Base-by-base conservation (phyloP, 2,113 vertebrate genomes). In the Odobenus rosmarus region DNA sequence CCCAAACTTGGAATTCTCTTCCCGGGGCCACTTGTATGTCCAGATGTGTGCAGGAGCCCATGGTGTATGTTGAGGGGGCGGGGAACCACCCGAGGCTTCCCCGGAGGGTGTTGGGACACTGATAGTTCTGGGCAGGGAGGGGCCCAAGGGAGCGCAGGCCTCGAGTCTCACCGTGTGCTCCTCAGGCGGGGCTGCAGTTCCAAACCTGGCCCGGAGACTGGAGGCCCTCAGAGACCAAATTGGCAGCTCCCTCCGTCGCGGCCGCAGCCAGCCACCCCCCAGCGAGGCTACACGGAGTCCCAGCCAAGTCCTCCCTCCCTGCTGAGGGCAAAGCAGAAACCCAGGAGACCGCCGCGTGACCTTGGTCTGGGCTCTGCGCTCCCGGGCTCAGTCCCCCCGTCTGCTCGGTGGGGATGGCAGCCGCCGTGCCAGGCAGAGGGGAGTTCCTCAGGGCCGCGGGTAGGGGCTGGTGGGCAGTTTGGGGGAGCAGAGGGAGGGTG, bases 181-280 rank as follows among this genome's bases (percentile, higher is more conserved):
- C 62, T 59, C 49, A 97, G 96, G 93, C 46, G 77, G 62, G 18
- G 36, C 95, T 5, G 33, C 93, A 2, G n/a, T 55, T 18, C 59
- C 97, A 0, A 19, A 97, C 92, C 94, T 96, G 57, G 94, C 88
- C 33, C 96, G 55, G 87, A 96, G 93, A 4, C 96, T 80, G 26
- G 98, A 96, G 71, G 98, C 98, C 95, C 97, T 98, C 97, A 97
- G 51, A 0, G 98, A 98, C 55, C 98, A 98, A 86, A 98, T 98
- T 0, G 77, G 7, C 53, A 69, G 2, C 39, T 97, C 97, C 90
- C 81, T 98, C 62, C 62, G 80, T 12, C 72, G 81, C 0, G 23
- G 92, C 76, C 92, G 88, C 72, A 92, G 46, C 57, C 97, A 86
- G 69, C 77, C 72, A 5, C 61, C 80, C 28, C 13, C 46, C 31